Conservation (phyloP, 2,888 invertebrate species). For the Gortyna flavago region DNA sequence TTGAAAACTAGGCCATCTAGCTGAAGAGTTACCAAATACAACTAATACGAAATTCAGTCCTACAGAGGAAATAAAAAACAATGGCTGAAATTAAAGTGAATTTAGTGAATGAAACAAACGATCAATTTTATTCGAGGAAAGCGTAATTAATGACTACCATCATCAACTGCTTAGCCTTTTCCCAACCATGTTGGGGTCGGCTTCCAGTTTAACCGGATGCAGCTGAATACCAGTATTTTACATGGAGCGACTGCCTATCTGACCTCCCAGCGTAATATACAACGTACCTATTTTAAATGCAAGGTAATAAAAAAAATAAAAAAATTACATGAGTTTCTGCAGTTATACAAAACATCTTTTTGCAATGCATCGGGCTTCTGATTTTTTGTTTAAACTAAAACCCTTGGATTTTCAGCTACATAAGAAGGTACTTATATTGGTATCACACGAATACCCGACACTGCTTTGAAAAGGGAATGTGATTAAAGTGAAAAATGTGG, state of each 20-base stretch:
- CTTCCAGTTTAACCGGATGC: not conserved
- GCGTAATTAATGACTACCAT: not conserved
- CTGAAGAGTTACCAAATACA: not conserved
- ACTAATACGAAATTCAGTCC: not conserved
- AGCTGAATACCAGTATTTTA: not conserved
- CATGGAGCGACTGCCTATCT: not conserved
- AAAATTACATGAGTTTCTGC: not conserved
- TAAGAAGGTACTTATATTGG: slow-evolving; percentile 36
- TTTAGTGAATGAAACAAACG: not conserved
- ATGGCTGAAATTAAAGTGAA: not conserved
- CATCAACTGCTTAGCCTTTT: not conserved
- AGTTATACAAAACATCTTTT: slow-evolving; percentile 7
- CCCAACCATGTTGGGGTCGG: not conserved
- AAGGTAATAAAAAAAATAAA: too few species aligned
- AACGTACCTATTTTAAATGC: too few species aligned
- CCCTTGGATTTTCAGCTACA: slow-evolving; percentile 28
- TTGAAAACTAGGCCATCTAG: not conserved
- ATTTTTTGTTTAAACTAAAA: slow-evolving; percentile 32
- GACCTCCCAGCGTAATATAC: too few species aligned
- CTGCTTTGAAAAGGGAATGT: slow-evolving; percentile 57
- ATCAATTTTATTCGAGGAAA: not conserved
- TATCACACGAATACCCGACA: slow-evolving; percentile 43
- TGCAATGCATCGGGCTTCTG: not conserved
- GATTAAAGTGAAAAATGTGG: slow-evolving; percentile 56
- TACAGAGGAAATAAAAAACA: not conserved